Conservation (phyloP, 2,797 vertebrate species). For the Gymnocypris eckloni region DNA sequence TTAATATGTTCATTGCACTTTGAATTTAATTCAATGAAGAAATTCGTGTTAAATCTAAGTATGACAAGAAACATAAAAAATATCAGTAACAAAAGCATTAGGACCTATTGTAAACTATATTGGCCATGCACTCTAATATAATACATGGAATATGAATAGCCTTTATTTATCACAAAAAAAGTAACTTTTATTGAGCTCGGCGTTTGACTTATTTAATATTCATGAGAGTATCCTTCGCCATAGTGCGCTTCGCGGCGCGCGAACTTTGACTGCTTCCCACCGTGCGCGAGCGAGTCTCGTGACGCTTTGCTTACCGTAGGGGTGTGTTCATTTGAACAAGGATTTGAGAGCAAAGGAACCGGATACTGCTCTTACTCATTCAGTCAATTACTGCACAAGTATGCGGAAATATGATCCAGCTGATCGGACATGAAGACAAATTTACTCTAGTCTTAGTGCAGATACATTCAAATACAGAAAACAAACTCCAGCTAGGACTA, state of each 20-base stretch:
- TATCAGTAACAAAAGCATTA: too few relatives aligned
- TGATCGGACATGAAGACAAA: background rate
- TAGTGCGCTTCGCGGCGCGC: slow-evolving; percentile 64
- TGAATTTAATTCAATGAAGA: too few relatives aligned
- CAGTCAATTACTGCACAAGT: slow-evolving; percentile 17
- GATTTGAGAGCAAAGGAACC: slow-evolving; percentile 72
- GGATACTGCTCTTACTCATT: slow-evolving; percentile 68
- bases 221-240: background rate
- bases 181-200: background rate
- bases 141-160: background rate
- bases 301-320: slow-evolving; percentile 69
- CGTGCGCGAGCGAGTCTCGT: slow-evolving; percentile 71
- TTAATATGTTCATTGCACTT: background rate
- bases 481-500: accelerated
- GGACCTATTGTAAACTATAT: background rate
- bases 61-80: background rate
- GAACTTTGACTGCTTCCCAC: slow-evolving; percentile 63
- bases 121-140: background rate
- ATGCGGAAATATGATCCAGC: slow-evolving; percentile 9
- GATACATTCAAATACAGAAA: background rate
- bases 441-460: background rate
- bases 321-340: slow-evolving; percentile 76
- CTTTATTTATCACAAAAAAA: background rate
- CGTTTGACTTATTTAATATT: background rate
- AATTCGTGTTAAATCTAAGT: background rate